Evolutionary conservation across 2,113 vertebrate species (phyloP), one percentile per base, ranked within the genome.

Genomic region (Cottus gobio): DNA sequence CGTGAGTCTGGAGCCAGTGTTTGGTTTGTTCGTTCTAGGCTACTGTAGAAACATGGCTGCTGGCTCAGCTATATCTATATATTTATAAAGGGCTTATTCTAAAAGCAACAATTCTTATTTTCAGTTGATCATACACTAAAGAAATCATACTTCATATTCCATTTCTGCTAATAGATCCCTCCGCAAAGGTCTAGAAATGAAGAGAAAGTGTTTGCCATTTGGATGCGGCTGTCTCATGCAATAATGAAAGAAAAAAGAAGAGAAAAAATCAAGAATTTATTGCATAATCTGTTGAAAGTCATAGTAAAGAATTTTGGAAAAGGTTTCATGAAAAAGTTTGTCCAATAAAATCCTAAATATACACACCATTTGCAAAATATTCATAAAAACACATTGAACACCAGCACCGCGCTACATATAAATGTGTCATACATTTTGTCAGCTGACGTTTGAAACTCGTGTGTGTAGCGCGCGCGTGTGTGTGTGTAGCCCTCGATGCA

Each of bases 371-470:
- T 26, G 12, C 26, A 18, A 39, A 77, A 71, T 10, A 5, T 12
- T 36, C 13, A 56, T 20, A 42, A 13, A 46, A 13, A 20, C 36
- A 37, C 61, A 15, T 5, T 39, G 15, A 34, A 63, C 16, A 56
- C 16, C 37, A 39, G 62, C n/a, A 42, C 2, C 15, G 62, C 31
- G 9, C 67, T 15, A n/a, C 28, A 37, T 61, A 42, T 36, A 56
- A 56, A 26, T 34, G 11, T n/a, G 11, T 28, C 26, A 62, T 48
- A 57, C 26, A 66, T 62, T 52, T 42, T 80, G 52, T 44, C 24
- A 24, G 34, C 1, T 86, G 12, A 34, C 16, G 30, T 37, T 36
- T 68, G 67, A 85, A 75, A 75, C 37, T 16, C 37, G 20, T 72
- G n/a, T n/a, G n/a, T n/a, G n/a, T n/a, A n/a, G n/a, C n/a, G n/a